Percentiles rank a stretch among this genome's conserved stretches.
phyloP scores from a whole-genome alignment of 2,797 vertebrate species.

The Molossus alvarezi region DNA sequence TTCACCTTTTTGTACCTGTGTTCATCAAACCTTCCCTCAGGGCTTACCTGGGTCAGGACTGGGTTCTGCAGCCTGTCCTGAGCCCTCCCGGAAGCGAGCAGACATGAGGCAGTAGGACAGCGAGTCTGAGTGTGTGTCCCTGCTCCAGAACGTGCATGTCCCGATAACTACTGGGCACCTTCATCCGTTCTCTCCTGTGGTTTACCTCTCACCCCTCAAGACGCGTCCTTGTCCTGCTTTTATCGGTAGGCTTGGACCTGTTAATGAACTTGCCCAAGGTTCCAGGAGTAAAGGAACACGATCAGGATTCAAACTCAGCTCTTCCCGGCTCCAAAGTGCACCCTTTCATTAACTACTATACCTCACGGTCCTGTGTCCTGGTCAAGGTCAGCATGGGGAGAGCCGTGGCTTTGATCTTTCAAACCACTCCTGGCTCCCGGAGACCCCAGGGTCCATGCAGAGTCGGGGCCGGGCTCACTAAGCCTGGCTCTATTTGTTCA shows the following conservation, averaged over 20 bases:
- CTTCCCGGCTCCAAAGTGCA: neutral
- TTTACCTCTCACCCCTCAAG: no score
- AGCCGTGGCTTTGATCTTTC: neutral
- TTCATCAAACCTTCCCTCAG: neutral
- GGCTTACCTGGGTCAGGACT: neutral
- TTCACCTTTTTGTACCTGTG: neutral
- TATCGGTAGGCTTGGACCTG: neutral
- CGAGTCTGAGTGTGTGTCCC: rapidly evolving
- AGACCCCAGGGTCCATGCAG: neutral
- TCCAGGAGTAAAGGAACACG: neutral
- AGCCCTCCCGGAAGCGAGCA: neutral
- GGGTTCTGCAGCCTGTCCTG: neutral
- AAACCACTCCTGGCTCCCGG: rapidly evolving
- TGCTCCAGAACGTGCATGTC: rapidly evolving
- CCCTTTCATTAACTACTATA: rapidly evolving
- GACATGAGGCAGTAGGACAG: rapidly evolving
- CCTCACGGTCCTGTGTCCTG: rapidly evolving
- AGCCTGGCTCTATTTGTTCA: neutral
- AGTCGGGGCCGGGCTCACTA: neutral
- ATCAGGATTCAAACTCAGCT: neutral
- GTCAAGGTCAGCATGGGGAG: neutral
- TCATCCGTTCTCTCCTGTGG: rapidly evolving
- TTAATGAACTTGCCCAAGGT: neutral
- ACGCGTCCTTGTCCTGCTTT: neutral
- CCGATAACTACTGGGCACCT: neutral